Base-by-base conservation (phyloP, 2,888 invertebrate genomes). In the Villa cingulata region DNA sequence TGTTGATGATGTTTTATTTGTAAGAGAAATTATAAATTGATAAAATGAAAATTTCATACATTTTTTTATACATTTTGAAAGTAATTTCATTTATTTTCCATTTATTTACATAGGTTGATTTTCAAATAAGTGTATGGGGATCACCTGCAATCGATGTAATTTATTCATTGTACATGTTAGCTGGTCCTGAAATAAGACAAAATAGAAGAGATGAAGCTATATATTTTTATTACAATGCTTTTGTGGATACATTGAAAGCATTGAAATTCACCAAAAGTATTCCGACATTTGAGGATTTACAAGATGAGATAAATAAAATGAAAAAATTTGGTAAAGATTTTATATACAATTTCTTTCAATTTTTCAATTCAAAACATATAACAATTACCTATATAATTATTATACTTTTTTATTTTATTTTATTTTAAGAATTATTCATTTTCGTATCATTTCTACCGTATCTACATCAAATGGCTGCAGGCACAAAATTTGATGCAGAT, bases 61-160 rank as follows among this genome's bases (percentile, higher is more conserved):
- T n/a, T n/a, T 9, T 10, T 19, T n/a, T 40, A 14, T 15, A 20
- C 19, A 29, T 4, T 23, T 23, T 40, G n/a, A n/a, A n/a, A n/a
- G n/a, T n/a, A n/a, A n/a, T n/a, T n/a, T n/a, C n/a, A n/a, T n/a
- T n/a, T n/a, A n/a, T n/a, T n/a, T n/a, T n/a, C n/a, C n/a, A n/a
- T n/a, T 46, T 4, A 34, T 9, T 19, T 42, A 15, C 37, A 41
- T 18, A 54, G 54, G 18, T 54, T 40, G 54, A 54, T 44, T 51
- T 52, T 39, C 50, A 53, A 48, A 15, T 53, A 12, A 44, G 48
- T 16, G 34, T 51, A n/a, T 51, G 50, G 48, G 48, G 46, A 32
- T 43, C 54, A 19, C 46, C 51, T 7, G 43, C 40, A 7, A 48
- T 54, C 41, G 54, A 54, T 45, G 3, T 54, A 2, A 37, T 39